Evolutionary conservation across 2,888 invertebrate genomes (phyloP), one percentile per base, ranked within the genome.

Genomic region (Silvanus unidentatus): DNA sequence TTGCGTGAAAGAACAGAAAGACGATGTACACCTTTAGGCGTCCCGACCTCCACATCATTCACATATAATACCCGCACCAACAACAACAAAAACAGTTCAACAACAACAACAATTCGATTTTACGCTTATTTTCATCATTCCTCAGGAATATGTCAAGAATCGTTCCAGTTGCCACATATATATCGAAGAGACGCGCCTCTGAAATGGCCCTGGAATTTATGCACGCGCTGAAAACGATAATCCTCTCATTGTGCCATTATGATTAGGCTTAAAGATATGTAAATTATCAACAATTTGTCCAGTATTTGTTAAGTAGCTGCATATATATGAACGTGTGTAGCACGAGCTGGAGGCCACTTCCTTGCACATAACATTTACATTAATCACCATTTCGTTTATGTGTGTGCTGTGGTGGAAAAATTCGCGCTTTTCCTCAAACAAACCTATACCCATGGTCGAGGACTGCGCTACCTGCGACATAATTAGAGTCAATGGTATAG

Each of bases 381-480:
- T 45, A 45, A 45, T 45, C 45, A 45, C 41, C 32, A 32, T 32
- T 22, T 5, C 8, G 8, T 22, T 5, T 22, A 22, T 8, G 22
- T 8, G 22, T 22, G 8, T 22, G 8, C n/a, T n/a, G n/a, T n/a
- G n/a, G n/a, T n/a, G n/a, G n/a, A n/a, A n/a, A n/a, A n/a, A n/a
- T n/a, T n/a, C n/a, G n/a, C n/a, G n/a, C n/a, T n/a, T n/a, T n/a
- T n/a, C n/a, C n/a, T n/a, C n/a, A n/a, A n/a, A n/a, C n/a, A n/a
- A n/a, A n/a, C n/a, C n/a, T n/a, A n/a, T n/a, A n/a, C n/a, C n/a
- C n/a, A n/a, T n/a, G n/a, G n/a, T n/a, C n/a, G n/a, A n/a, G n/a
- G n/a, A n/a, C n/a, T n/a, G n/a, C n/a, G n/a, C n/a, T 52, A 55
- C 53, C 56, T 52, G 58, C 54, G 52, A 58, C 57, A 55, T 58